These are phyloP conservation scores for Gallinago media DNA, from an alignment of 2,113 vertebrate genomes.

Conservation along the genomic window DNA sequence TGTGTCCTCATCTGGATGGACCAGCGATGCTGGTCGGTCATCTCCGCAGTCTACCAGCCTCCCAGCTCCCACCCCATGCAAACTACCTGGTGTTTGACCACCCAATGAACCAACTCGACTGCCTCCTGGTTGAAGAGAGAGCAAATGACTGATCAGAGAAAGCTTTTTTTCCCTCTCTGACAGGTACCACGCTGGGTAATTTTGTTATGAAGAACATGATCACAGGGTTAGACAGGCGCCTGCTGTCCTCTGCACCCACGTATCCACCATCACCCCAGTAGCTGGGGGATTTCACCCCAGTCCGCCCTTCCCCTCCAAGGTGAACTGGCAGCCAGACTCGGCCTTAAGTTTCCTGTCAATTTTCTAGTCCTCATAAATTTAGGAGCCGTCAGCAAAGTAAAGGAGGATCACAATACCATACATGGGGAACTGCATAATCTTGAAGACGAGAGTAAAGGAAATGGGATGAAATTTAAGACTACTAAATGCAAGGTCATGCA, in stretches of 20 bases:
- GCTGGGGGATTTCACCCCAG: not conserved
- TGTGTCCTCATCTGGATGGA: not conserved
- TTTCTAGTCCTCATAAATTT: slow-evolving; percentile 62
- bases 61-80: not conserved
- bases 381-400: slow-evolving; percentile 67
- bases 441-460: slow-evolving; percentile 65
- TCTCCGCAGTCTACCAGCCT: not conserved
- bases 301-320: not conserved
- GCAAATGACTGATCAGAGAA: not conserved
- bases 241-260: not conserved
- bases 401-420: slow-evolving; percentile 70
- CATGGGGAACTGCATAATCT: slow-evolving; percentile 69
- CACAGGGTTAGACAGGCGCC: not conserved
- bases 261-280: rapidly evolving
- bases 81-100: rapidly evolving
- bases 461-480: slow-evolving; percentile 73
- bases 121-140: not conserved
- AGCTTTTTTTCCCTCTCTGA: not conserved
- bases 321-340: not conserved
- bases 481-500: slow-evolving; percentile 74
- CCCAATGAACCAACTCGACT: rapidly evolving
- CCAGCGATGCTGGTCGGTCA: not conserved
- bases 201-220: not conserved
- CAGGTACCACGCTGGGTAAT: rapidly evolving
- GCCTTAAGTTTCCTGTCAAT: slow-evolving; percentile 39